Percentiles rank a stretch among this genome's conserved stretches.
Evolutionary conservation across 2,797 vertebrate genomes (phyloP).

Genomic region (Hippoglossus hippoglossus): DNA sequence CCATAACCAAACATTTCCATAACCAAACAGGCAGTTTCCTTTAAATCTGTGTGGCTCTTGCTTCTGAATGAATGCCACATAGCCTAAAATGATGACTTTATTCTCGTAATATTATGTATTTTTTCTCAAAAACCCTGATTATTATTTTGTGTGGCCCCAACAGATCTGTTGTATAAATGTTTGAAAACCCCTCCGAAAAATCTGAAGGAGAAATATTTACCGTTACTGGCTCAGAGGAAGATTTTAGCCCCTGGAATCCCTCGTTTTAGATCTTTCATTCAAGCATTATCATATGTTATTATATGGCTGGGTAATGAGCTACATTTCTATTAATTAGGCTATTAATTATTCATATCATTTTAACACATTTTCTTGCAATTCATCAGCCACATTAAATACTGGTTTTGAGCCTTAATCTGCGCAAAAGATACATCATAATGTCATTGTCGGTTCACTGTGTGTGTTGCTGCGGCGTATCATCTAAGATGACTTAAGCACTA

Average conservation of each 20-base stretch:
- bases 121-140: too few relatives aligned
- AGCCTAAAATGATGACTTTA: too few relatives aligned
- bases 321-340: constrained; percentile 41
- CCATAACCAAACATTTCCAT: too few relatives aligned
- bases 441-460: constrained; percentile 43
- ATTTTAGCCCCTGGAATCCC: neutral
- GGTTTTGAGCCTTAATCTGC: constrained; percentile 26
- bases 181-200: neutral
- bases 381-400: constrained; percentile 27
- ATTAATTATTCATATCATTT: constrained; percentile 54
- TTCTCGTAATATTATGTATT: too few relatives aligned
- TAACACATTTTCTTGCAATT: constrained; percentile 24
- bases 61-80: too few relatives aligned
- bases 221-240: neutral
- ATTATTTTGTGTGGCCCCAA: too few relatives aligned
- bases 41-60: too few relatives aligned
- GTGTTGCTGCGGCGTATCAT: constrained; percentile 42
- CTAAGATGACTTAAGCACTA: constrained; percentile 53
- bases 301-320: constrained; percentile 9
- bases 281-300: constrained; percentile 10
- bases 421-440: constrained; percentile 39
- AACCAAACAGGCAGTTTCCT: too few relatives aligned
- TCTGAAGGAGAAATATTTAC: constrained; percentile 1
- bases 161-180: too few relatives aligned
- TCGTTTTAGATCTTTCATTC: constrained; percentile 3